A percentile compares a stretch with the other conserved stretches of the same genome.
phyloP scores from a whole-genome alignment of 35 echinoderm and acorn worm species.

The Acanthaster planci region DNA sequence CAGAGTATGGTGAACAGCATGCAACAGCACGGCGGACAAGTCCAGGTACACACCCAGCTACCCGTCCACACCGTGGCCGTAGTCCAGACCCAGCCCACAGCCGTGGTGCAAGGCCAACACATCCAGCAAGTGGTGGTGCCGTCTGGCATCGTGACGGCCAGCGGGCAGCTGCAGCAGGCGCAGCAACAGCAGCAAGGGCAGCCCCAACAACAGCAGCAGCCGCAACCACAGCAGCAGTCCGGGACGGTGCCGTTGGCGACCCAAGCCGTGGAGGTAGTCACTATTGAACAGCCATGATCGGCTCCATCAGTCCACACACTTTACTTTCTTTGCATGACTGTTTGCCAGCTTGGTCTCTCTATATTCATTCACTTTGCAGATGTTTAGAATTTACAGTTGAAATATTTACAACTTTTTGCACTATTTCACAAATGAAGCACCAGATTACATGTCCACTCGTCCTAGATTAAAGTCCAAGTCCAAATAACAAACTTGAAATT shows the following conservation, averaged over 20 bases:
- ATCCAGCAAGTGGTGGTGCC: conserved; percentile 2
- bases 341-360: too few relatives aligned
- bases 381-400: too few relatives aligned
- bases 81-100: conserved; percentile 25
- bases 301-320: background rate
- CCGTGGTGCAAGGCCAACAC: background rate
- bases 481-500: too few relatives aligned
- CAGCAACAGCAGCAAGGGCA: background rate
- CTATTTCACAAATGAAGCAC: too few relatives aligned
- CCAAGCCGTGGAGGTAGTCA: conserved; percentile 33
- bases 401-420: too few relatives aligned
- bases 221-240: background rate
- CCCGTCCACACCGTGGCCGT: background rate
- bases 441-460: too few relatives aligned
- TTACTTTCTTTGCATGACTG: background rate
- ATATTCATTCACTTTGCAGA: too few relatives aligned
- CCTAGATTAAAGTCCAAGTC: too few relatives aligned
- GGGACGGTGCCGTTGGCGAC: conserved; percentile 24
- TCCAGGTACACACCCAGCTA: conserved; percentile 12
- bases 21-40: background rate
- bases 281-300: conserved; percentile 6
- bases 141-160: background rate
- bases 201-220: background rate
- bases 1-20: conserved; percentile 74
- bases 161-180: background rate